Percentiles rank a stretch among this genome's conserved stretches.
Evolutionary conservation across 2,888 invertebrate genomes (phyloP).

Genomic region (Netelia melanura): DNA sequence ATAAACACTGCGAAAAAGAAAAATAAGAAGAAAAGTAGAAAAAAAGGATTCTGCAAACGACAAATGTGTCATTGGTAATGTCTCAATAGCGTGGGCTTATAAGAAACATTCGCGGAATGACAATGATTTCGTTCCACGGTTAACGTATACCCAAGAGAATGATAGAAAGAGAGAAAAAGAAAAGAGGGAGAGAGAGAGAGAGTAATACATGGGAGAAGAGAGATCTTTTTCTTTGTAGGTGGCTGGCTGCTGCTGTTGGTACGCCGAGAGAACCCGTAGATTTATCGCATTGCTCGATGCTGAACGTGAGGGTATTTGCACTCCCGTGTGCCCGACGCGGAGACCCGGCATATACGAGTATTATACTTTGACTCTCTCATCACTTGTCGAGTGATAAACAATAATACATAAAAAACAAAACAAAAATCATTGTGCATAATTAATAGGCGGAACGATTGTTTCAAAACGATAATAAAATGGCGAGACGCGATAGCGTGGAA

Average conservation of each 20-base stretch:
- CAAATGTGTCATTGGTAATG: conserved; percentile 67
- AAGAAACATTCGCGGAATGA: conserved; percentile 67
- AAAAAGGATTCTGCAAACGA: conserved; percentile 54
- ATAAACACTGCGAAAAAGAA: not conserved
- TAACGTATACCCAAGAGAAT: conserved; percentile 19
- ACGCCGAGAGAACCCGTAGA: conserved; percentile 52
- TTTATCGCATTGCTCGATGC: conserved; percentile 67
- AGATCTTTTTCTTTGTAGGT: conserved; percentile 66
- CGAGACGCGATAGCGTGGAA: not conserved
- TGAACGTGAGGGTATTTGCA: conserved; percentile 67
- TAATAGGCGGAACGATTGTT: not conserved
- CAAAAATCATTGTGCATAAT: not conserved
- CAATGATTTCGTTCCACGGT: conserved; percentile 59
- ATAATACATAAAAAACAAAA: not conserved
- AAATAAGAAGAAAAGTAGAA: conserved; percentile 4
- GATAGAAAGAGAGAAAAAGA: conserved; percentile 9
- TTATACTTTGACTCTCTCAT: conserved; percentile 34
- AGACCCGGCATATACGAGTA: conserved; percentile 10
- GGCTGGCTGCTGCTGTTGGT: conserved; percentile 55
- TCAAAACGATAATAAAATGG: not conserved
- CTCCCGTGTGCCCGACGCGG: conserved; percentile 35
- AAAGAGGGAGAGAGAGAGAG: conserved; percentile 32
- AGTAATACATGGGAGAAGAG: conserved; percentile 29
- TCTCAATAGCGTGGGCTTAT: conserved; percentile 66
- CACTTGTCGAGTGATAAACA: conserved; percentile 35